Percentiles rank a stretch among this genome's conserved stretches.
Evolutionary conservation across 2,888 invertebrate species (phyloP).

Genomic region (Himalopsyche tibetana): DNA sequence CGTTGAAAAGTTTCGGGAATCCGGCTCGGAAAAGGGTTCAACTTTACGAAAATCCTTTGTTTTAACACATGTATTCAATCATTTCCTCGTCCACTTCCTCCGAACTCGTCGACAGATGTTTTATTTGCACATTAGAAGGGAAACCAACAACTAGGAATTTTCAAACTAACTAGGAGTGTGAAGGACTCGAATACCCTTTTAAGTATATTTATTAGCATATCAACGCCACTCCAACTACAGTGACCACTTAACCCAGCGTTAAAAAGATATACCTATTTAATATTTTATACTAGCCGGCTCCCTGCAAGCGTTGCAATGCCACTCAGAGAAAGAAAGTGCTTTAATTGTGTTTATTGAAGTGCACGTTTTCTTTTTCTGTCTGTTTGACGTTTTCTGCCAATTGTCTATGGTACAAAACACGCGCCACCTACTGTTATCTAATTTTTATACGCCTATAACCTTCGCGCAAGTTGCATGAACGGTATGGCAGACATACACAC

Average conservation of each 20-base stretch:
- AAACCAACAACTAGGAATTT: slow-evolving; percentile 58
- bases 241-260: background rate
- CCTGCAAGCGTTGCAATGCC: too few relatives aligned
- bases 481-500: too few relatives aligned
- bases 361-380: too few relatives aligned
- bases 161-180: slow-evolving; percentile 58
- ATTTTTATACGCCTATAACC: too few relatives aligned
- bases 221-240: background rate
- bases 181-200: slow-evolving; percentile 49
- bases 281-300: too few relatives aligned
- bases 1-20: slow-evolving; percentile 47
- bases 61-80: slow-evolving; percentile 61
- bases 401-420: too few relatives aligned
- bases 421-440: too few relatives aligned
- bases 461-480: too few relatives aligned
- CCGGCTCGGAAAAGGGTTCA: slow-evolving; percentile 48
- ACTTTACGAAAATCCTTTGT: slow-evolving; percentile 54
- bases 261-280: too few relatives aligned
- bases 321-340: too few relatives aligned
- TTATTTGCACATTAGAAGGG: slow-evolving; percentile 63
- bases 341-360: too few relatives aligned
- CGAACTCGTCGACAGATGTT: slow-evolving; percentile 56
- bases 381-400: too few relatives aligned
- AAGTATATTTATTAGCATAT: slow-evolving; percentile 36
- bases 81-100: slow-evolving; percentile 58